A percentile compares a stretch with the other conserved stretches of the same genome.
Evolutionary conservation across 2,113 vertebrate species (phyloP).

Genomic region (Mandrillus leucophaeus): DNA sequence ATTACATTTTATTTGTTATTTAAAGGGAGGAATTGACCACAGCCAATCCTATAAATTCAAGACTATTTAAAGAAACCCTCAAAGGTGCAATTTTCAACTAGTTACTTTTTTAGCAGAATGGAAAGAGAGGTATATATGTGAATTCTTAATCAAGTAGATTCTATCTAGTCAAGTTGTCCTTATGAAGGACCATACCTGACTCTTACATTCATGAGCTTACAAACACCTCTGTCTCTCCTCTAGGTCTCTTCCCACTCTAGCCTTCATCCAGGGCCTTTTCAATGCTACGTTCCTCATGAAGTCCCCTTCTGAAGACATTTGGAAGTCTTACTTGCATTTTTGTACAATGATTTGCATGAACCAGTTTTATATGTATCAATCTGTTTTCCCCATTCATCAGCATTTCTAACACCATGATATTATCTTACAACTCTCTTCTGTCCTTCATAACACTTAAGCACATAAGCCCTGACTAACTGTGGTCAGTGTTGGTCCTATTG

Average conservation of each 20-base stretch:
- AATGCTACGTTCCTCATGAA: neutral
- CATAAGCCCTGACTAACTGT: neutral
- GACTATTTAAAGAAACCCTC: neutral
- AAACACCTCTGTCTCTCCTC: neutral
- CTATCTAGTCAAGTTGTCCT: neutral
- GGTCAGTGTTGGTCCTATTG: no score
- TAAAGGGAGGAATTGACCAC: neutral
- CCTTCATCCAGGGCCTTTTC: neutral
- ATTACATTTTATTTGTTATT: neutral
- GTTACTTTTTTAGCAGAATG: neutral
- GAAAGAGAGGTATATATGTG: neutral
- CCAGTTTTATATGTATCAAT: neutral
- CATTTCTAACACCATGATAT: neutral
- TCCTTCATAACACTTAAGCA: neutral
- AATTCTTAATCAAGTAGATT: no score
- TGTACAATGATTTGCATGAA: neutral
- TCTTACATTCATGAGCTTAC: neutral
- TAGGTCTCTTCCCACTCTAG: rapidly evolving
- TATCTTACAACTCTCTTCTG: neutral
- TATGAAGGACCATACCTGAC: rapidly evolving
- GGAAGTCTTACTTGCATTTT: neutral
- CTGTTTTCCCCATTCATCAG: neutral
- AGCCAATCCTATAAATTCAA: neutral
- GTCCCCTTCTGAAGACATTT: neutral
- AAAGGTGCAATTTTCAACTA: neutral